These are phyloP conservation scores for Caenorhabditis parvicauda DNA, from an alignment of 2,888 invertebrate genomes.

Conservation along the genomic window DNA sequence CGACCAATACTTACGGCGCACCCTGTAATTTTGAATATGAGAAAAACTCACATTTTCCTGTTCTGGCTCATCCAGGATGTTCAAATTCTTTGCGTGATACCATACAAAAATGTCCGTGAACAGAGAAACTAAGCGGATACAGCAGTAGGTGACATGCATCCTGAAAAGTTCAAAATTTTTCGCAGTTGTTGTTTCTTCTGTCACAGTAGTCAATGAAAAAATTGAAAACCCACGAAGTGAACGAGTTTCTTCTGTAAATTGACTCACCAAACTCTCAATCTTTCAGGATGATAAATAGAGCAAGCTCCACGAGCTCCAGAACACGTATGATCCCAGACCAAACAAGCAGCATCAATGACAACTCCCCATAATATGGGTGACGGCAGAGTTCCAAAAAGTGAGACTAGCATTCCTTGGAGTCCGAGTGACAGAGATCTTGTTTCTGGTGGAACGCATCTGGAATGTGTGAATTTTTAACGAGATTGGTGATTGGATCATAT, in stretches of 20 bases:
- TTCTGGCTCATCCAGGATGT: conserved; percentile 57
- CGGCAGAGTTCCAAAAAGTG: conserved; percentile 61
- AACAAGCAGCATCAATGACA: conserved; percentile 64
- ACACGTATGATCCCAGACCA: conserved; percentile 64
- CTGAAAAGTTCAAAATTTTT: conserved; percentile 15
- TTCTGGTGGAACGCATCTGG: conserved; percentile 55
- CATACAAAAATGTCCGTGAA: conserved; percentile 58
- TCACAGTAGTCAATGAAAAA: not conserved
- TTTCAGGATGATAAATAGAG: conserved; percentile 62
- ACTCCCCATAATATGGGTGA: conserved; percentile 64
- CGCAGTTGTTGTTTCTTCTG: not conserved
- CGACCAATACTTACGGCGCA: no score
- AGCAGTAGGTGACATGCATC: conserved; percentile 54
- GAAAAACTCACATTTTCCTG: no score
- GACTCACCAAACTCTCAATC: conserved; percentile 53
- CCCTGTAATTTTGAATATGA: no score
- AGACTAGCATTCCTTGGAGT: conserved; percentile 59
- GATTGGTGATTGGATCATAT: not conserved
- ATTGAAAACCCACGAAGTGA: no score
- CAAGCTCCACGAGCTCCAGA: conserved; percentile 60
- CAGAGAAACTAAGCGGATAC: conserved; percentile 48
- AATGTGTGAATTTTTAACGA: no score
- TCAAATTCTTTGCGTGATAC: conserved; percentile 56
- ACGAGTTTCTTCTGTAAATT: conserved; percentile 12
- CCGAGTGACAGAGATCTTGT: conserved; percentile 54